Evolutionary conservation across 2,797 vertebrate species (phyloP), one percentile per base, ranked within the genome.

Genomic region (Sebastes matsubarae): DNA sequence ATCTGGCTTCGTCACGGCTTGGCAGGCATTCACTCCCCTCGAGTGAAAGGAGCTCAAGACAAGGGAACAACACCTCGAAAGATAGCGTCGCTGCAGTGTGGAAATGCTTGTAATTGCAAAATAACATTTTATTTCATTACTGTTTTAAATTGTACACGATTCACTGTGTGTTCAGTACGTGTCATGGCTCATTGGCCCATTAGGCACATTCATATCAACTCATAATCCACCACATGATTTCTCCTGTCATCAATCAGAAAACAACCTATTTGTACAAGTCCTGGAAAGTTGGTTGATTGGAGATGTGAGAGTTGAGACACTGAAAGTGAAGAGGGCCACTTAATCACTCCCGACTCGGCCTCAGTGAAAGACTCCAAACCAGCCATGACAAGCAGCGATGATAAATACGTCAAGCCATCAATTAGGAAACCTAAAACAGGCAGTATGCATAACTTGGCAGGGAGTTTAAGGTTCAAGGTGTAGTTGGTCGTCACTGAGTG

Each of bases 1-100:
- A 94, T 94, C 94, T 90, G 90, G 82, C 89, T 92, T 87, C 90
- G 90, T 92, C 92, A 93, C 73, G 87, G 87, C 88, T 78, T 90
- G 88, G 82, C 84, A 88, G 75, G 73, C 88, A 72, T 75, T 92
- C 88, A 89, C 84, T 84, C 77, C 75, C 38, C 85, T 81, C 69
- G 46, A 91, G 88, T 92, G 90, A 93, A 86, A 84, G 84, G 79
- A 85, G 81, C 25, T 87, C 79, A 70, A 86, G 92, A 92, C 89
- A 82, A 90, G 80, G 75, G 82, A 93, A 87, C 86, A 68, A 82
- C 85, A 81, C 59, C 65, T 70, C 30, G 8, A 55, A 73, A 68
- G 61, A 83, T 54, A 18, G 9, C 16, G 12, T 72, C 10, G 1
- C 64, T 58, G 76, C 64, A 38, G 32, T 34, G 50, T 42, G 20